Evolutionary conservation across 2,113 vertebrate species (phyloP).

Genomic region (Anthoscopus minutus): DNA sequence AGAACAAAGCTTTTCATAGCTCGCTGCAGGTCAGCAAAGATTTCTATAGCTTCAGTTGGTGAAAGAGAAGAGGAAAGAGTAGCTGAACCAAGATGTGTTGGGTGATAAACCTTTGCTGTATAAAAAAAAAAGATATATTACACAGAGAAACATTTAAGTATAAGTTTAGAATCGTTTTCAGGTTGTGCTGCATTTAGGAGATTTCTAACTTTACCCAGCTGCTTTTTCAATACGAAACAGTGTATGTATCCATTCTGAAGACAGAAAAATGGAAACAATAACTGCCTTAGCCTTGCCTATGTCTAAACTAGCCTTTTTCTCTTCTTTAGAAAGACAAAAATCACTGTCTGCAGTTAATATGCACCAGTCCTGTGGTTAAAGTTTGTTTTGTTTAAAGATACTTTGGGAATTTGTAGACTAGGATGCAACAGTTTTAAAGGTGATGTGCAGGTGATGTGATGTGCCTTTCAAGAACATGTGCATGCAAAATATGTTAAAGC

Average conservation of each 20-base stretch:
- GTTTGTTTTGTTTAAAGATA: background rate
- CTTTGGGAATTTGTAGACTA: background rate
- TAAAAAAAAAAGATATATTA: background rate
- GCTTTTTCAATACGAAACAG: background rate
- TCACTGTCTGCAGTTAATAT: background rate
- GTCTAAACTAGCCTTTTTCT: background rate
- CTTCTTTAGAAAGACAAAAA: background rate
- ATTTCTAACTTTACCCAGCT: background rate
- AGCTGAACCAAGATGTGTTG: slow-evolving; percentile 90
- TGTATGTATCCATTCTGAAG: background rate
- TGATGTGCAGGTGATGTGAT: background rate
- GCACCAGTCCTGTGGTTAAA: background rate
- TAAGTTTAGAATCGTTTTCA: background rate
- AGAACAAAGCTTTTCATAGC: slow-evolving; percentile 98
- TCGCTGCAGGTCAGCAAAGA: slow-evolving; percentile 95
- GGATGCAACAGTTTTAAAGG: background rate
- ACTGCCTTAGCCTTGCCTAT: background rate
- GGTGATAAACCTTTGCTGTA: slow-evolving; percentile 80
- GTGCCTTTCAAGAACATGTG: background rate
- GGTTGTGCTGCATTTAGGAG: background rate
- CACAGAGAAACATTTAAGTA: background rate
- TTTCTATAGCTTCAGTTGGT: slow-evolving; percentile 87
- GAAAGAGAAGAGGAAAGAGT: slow-evolving; percentile 94
- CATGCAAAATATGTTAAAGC: background rate
- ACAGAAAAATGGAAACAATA: background rate